Evolutionary conservation across 2,113 vertebrate species (phyloP), one percentile per base, ranked within the genome.

Genomic region (Pelecanoides urinatrix): DNA sequence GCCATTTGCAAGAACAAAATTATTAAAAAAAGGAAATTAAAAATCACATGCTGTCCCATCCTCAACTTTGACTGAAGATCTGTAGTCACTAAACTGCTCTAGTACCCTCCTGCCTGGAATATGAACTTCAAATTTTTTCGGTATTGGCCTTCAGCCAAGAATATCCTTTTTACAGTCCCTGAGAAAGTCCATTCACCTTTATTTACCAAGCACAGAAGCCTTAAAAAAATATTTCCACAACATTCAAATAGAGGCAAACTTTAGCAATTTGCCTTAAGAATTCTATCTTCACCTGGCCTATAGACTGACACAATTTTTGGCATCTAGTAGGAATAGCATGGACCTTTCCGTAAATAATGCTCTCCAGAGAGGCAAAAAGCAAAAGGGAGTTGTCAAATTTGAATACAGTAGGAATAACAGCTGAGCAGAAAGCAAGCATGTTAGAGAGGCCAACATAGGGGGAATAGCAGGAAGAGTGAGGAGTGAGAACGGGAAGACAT

Each of bases 131-230:
- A 19, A 16, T 86, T 88, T 83, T 89, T 86, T 73, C 0, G 0
- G 22, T 83, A 55, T 7, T 86, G 72, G 47, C 52, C 29, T 84
- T 77, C 25, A 77, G 72, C 65, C 72, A 96, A 84, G 50, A 86
- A 86, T 36, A 86, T 38, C 6, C 36, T 77, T 94, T 88, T 80
- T 80, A 80, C 47, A 91, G 68, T 29, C 55, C 76, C 73, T 44
- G 13, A 95, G 83, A 91, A 86, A 94, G 68, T 59, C 72, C 50
- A 59, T 84, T 84, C 52, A 92, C 91, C 86, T 94, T 91, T 80
- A 92, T 15, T 78, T 45, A 66, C n/a, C 0, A 0, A 95, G 45
- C 45, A 79, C 42, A 80, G 63, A 85, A 90, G 74, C 36, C 49
- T 65, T 68, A 42, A 84, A 88, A 76, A 49, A 50, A 32, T 26